These are phyloP conservation scores for Ostrea edulis DNA, from an alignment of 1,140 invertebrate genomes.

Conservation along the genomic window DNA sequence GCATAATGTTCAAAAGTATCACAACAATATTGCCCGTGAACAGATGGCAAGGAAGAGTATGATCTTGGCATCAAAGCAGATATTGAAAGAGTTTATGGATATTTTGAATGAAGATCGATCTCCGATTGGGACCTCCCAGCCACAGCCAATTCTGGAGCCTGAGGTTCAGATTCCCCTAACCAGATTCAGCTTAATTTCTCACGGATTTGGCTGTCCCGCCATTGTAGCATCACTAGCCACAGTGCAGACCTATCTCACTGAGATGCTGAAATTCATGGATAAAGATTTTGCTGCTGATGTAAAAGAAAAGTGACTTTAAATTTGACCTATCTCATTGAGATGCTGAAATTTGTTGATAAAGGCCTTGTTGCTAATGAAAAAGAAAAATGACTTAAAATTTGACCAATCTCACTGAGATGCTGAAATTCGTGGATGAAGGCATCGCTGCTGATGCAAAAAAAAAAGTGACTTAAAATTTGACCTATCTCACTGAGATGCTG, in stretches of 20 bases:
- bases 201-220: conserved; percentile 98
- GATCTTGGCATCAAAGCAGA: conserved; percentile 93
- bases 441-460: not conserved
- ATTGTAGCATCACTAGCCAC: conserved; percentile 97
- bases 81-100: conserved; percentile 98
- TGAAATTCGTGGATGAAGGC: conserved; percentile 95
- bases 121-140: conserved; percentile 96
- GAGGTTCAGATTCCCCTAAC: conserved; percentile 97
- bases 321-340: conserved; percentile 93
- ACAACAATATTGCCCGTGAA: conserved; percentile 87
- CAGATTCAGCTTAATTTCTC: conserved; percentile 97
- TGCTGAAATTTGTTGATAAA: conserved; percentile 96
- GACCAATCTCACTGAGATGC: conserved; percentile 96
- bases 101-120: conserved; percentile 96
- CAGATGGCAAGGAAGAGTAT: conserved; percentile 93
- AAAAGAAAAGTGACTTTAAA: not conserved
- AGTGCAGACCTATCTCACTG: conserved; percentile 97
- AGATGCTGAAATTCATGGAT: conserved; percentile 97
- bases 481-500: conserved; percentile 96
- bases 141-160: conserved; percentile 92
- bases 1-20: conserved; percentile 92
- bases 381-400: not conserved
- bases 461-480: conserved; percentile 77
- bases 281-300: conserved; percentile 80
- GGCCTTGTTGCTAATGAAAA: not conserved